phyloP scores from a whole-genome alignment of 2,113 vertebrate species.

The Oryzias javanicus region DNA sequence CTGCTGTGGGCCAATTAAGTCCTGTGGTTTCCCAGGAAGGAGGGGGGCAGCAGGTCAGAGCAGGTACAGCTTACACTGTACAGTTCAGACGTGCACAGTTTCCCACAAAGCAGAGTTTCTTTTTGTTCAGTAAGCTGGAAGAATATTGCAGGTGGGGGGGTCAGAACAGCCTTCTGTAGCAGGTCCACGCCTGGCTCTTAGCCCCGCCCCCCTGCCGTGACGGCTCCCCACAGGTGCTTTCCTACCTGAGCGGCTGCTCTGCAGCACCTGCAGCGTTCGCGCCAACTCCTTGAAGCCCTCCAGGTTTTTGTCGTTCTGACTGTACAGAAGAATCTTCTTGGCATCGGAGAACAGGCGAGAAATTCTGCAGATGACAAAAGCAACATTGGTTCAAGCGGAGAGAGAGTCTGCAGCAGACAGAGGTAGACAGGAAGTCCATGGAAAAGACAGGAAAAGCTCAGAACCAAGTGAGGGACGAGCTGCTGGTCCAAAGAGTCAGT shows the following conservation, averaged over 20 bases:
- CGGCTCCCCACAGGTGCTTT: neutral
- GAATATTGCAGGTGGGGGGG: neutral
- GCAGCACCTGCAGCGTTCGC: slow-evolving; percentile 74
- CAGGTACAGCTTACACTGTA: slow-evolving; percentile 44
- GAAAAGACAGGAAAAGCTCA: neutral
- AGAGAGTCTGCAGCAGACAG: neutral
- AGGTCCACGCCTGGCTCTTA: too few relatives aligned
- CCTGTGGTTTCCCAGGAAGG: too few relatives aligned
- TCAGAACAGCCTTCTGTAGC: too few relatives aligned
- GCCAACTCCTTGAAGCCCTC: slow-evolving; percentile 75
- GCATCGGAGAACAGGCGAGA: slow-evolving; percentile 91
- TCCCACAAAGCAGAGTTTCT: slow-evolving; percentile 52
- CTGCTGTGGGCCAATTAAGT: slow-evolving; percentile 2
- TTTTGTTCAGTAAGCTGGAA: slow-evolving; percentile 40
- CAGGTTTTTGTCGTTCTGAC: slow-evolving; percentile 86
- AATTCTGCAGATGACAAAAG: slow-evolving; percentile 75
- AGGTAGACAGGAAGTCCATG: neutral
- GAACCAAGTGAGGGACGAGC: too few relatives aligned
- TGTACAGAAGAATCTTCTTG: slow-evolving; percentile 90
- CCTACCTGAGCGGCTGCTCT: slow-evolving; percentile 79
- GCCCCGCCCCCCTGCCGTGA: neutral
- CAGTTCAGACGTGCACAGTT: slow-evolving; percentile 21
- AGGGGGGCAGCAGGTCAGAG: slow-evolving; percentile 27
- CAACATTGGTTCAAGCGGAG: neutral
- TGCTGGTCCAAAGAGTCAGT: too few relatives aligned